A percentile compares a stretch with the other conserved stretches of the same genome.
Conservation (phyloP, 2,888 invertebrate species). For the Drosophila prostipennis region DNA sequence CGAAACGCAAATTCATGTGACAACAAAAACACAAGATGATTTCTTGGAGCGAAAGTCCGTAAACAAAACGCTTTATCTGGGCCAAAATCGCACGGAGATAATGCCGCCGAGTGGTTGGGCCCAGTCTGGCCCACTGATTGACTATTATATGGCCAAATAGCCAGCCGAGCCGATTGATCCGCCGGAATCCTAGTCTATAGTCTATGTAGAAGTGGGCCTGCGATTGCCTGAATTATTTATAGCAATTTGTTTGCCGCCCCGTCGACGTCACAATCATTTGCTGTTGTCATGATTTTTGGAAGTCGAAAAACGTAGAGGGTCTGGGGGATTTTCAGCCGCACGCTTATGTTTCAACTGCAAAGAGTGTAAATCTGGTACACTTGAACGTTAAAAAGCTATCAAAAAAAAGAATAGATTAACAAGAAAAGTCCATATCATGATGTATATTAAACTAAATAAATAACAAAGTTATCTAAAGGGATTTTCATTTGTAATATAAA, state of each 20-base stretch:
- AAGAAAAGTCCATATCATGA: no score
- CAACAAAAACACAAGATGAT: slow-evolving; percentile 11
- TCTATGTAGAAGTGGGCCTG: not conserved
- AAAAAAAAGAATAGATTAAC: no score
- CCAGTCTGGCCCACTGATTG: slow-evolving; percentile 30
- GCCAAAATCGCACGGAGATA: slow-evolving; percentile 23
- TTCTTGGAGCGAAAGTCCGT: slow-evolving; percentile 20
- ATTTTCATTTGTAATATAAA: no score
- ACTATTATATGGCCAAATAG: slow-evolving; percentile 29
- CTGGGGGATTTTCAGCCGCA: not conserved
- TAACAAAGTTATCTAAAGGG: no score
- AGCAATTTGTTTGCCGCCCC: slow-evolving; percentile 32
- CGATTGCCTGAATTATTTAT: slow-evolving; percentile 32
- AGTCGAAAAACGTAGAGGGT: slow-evolving; percentile 1
- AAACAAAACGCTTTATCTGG: slow-evolving; percentile 33
- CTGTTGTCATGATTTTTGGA: slow-evolving; percentile 18
- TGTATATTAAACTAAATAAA: no score
- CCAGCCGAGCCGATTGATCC: no score
- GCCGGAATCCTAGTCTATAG: slow-evolving; percentile 17
- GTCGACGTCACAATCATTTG: slow-evolving; percentile 20
- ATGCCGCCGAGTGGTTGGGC: slow-evolving; percentile 6
- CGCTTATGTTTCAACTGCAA: not conserved
- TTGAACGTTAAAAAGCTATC: no score
- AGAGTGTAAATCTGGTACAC: not conserved
- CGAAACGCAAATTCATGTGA: slow-evolving; percentile 46